Evolutionary conservation across 2,888 invertebrate species (phyloP).

Genomic region (Caenorhabditis macrosperma): DNA sequence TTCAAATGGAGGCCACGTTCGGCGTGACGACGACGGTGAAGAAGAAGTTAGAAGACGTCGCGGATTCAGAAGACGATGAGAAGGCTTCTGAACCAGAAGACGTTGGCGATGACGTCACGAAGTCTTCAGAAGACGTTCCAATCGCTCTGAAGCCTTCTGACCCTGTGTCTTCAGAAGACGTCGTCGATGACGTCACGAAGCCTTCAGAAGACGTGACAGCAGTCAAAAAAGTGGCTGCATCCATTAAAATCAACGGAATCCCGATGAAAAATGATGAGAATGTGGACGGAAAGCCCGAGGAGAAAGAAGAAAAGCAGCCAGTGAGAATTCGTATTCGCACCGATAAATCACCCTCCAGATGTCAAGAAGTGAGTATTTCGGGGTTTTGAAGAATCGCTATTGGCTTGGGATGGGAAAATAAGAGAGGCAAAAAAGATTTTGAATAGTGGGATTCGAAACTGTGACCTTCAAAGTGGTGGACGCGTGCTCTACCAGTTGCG

Average conservation of each 20-base stretch:
- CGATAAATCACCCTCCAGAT: conserved; percentile 26
- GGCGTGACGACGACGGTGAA: not conserved
- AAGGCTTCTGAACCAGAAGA: not conserved
- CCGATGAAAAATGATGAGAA: conserved; percentile 8
- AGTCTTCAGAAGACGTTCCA: not conserved
- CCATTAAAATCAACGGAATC: conserved; percentile 51
- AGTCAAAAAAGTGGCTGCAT: conserved; percentile 27
- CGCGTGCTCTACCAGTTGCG: no score
- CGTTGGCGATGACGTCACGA: not conserved
- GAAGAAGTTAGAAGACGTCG: conserved; percentile 17
- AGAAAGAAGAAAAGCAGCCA: conserved; percentile 10
- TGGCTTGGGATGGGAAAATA: not conserved
- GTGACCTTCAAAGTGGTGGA: no score
- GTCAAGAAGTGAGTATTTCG: not conserved
- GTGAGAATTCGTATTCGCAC: conserved; percentile 49
- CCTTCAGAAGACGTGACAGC: conserved; percentile 3
- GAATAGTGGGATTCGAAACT: no score
- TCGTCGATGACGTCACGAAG: not conserved
- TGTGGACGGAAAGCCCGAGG: not conserved
- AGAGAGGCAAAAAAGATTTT: not conserved
- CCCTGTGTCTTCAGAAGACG: no score
- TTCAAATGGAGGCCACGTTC: conserved; percentile 46
- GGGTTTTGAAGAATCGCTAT: no score
- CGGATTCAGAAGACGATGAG: conserved; percentile 1
- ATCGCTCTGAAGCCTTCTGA: not conserved